Percentiles rank a stretch among this genome's conserved stretches.
These are phyloP conservation scores for human (Homo sapiens) DNA, from an alignment of 2,113 vertebrate species.

Conservation along the genomic window GRCh38 chr6:19627001-19627500, in stretches of 20 bases:
- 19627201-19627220: background rate
- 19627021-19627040: background rate
- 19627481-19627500: background rate
- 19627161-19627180: background rate
- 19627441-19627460: background rate
- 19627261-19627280: background rate
- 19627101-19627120: background rate
- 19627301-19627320: background rate
- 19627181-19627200: background rate
- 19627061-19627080: background rate
- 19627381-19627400: background rate
- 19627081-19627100: background rate
- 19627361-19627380: background rate
- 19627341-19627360: background rate
- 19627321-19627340: background rate
- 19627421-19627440: background rate
- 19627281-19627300: background rate
- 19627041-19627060: background rate
- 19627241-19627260: background rate
- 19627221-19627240: background rate
- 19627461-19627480: background rate
- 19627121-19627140: background rate
- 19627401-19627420: background rate
- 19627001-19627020: no score
- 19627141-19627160: background rate